Evolutionary conservation across 2,888 invertebrate species (phyloP), one percentile per base, ranked within the genome.

Genomic region (Eulithis testata): DNA sequence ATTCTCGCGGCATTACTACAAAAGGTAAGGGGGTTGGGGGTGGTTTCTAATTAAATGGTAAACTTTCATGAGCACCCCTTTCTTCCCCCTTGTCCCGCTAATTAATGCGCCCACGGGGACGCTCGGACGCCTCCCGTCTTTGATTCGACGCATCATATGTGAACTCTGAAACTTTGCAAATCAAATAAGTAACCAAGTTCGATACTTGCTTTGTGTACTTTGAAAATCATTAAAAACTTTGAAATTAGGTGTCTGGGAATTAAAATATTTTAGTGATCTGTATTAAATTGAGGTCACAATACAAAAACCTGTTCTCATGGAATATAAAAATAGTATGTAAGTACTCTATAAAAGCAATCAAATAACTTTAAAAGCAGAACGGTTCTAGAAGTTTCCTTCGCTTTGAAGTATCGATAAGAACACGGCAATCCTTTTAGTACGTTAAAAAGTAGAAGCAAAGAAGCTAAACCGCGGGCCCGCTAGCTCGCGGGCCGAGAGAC

Each of bases 1-100:
- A 85, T 85, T 85, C 85, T 84, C 85, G 83, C 72, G 81, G 84
- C 81, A 83, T 88, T 86, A 89, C 86, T 84, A 86, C 86, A 88
- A 88, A 85, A 88, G 90, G 88, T 87, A 82, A 81, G 83, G 86
- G 85, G 79, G 82, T 79, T 69, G 81, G 80, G 79, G 82, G 85
- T 85, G 83, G 86, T 81, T 89, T 87, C 91, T 93, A 93, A 93
- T 93, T 93, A 93, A 92, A 91, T 91, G 92, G 92, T 92, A 91
- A 93, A 92, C 92, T 93, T 91, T 91, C 90, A 91, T 89, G 91
- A 89, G 86, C 77, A 82, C 79, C 82, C 83, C 84, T 79, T 76
- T 82, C 75, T 65, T 75, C 74, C 80, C 69, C 73, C 71, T 76
- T 80, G 80, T 78, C 81, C 80, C 86, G 87, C 91, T 93, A 93